These are phyloP conservation scores for Cepaea nemoralis DNA, from an alignment of 1,140 invertebrate genomes.

Conservation along the genomic window DNA sequence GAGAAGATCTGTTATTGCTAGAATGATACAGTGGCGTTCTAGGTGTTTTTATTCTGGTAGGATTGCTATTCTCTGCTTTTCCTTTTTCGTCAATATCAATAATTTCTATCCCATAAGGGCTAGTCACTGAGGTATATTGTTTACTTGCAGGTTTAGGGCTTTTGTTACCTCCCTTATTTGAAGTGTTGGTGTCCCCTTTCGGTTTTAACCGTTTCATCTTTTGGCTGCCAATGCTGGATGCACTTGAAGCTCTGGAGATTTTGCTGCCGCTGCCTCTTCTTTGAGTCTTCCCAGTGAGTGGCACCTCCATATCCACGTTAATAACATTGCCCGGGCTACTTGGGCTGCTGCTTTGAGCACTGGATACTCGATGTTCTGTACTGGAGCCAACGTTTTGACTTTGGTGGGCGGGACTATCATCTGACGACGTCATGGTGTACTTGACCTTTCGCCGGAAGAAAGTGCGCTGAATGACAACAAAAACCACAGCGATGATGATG, in stretches of 20 bases:
- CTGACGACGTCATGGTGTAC: conserved; percentile 59
- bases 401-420: conserved; percentile 57
- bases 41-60: background rate
- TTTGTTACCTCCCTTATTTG: background rate
- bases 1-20: background rate
- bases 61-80: background rate
- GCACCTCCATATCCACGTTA: conserved; percentile 63
- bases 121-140: conserved; percentile 16
- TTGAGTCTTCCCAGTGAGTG: conserved; percentile 57
- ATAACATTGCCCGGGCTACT: conserved; percentile 41
- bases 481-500: conserved; percentile 51
- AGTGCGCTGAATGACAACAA: conserved; percentile 60
- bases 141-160: conserved; percentile 30
- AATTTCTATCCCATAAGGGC: conserved; percentile 29
- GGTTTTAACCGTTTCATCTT: background rate
- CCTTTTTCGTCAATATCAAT: conserved; percentile 19
- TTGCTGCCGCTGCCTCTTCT: background rate
- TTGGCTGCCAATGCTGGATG: conserved; percentile 40
- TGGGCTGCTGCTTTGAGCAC: conserved; percentile 52
- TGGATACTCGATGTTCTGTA: conserved; percentile 16
- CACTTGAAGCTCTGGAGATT: conserved; percentile 50
- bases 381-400: background rate
- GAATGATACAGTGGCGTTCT: background rate
- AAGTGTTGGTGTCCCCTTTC: background rate
- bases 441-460: conserved; percentile 55